Evolutionary conservation across 2,797 vertebrate genomes (phyloP), one percentile per base, ranked within the genome.

Genomic region (Brachyrhaphis roseni): DNA sequence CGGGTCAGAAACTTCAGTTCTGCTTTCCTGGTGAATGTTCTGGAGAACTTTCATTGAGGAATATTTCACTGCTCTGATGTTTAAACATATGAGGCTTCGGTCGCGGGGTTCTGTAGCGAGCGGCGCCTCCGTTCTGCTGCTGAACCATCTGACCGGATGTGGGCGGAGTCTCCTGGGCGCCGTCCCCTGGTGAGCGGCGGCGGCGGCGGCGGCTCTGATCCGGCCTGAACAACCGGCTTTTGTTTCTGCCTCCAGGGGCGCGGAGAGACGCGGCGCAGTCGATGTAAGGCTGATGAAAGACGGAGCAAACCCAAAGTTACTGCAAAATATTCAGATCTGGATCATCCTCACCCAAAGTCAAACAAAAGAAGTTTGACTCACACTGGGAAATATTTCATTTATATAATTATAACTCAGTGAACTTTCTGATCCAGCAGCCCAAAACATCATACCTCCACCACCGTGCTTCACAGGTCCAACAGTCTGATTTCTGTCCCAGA

Each of bases 281-380:
- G 8, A 77, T 18, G 91, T 86, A 94, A 93, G 82, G 80, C 91
- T 95, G 92, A 94, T 92, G 93, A 93, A 94, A 94, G 88, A 89
- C 26, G 8, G 68, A 92, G 90, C 77, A 53, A 71, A 26, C 4
- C 8, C 26, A 86, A 88, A 79, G 82, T 87, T 81, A 74, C 28
- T 2, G 16, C 51, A 77, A 57, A 75, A 43, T 57, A 18, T 41
- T 39, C 10, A 13, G 13, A 16, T 74, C 36, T 12, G 8, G 3
- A 12, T 68, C 18, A 11, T 36, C 39, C 4, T 53, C 7, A 39
- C 10, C 18, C 34, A 64, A 62, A 62, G 31, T 36, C 59, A 36
- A 8, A 36, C 62, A 20, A 16, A 62, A 62, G 13, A 15, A 12
- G 53, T 5, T 28, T 5, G 10, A 57, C 26, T 57, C 26, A n/a